Evolutionary conservation across 1,140 invertebrate species (phyloP), one percentile per base, ranked within the genome.

Genomic region (Leucophenga varia): DNA sequence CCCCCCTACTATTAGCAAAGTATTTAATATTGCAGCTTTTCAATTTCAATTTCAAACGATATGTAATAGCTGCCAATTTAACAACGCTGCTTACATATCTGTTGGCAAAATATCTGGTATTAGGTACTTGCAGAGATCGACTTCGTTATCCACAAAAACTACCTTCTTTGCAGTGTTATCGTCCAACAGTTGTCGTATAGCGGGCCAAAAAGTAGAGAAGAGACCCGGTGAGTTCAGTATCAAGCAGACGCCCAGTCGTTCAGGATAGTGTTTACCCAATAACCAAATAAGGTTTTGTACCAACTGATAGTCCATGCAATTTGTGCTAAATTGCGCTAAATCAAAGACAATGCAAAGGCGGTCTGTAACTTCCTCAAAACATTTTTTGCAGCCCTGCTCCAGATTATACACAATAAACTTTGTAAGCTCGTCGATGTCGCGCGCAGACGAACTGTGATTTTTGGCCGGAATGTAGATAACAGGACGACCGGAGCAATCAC

Each of bases 331-430:
- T 46, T 84, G 83, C 42, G 83, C 82, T 42, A 89, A 61, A 61
- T 89, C 87, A 76, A 89, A 88, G 18, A 89, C 82, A 57, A 88
- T 87, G 60, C 86, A 88, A 3, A 89, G 64, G 60, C 86, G 87
- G 70, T 89, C 87, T n/a, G 87, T 79, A 2, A 89, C 85, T 74
- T 87, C 85, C 64, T 88, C 86, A 74, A 88, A 86, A 77, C 86
- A 87, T 71, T 80, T 84, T 60, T 86, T 86, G 70, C 85, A 87
- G 2, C 85, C 85, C 64, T 85, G 82, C 73, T 89, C 86, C 76
- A 89, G 75, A 61, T 85, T 87, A 58, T 81, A 86, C 9, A 89
- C 86, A 72, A 88, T 88, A 61, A 88, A 89, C 55, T 85, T 84
- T 6, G 86, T 88, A 20, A 88, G 72, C 56, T 88, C 85, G 63